phyloP scores from a whole-genome alignment of 2,888 invertebrate species.

The Leucophenga montana region DNA sequence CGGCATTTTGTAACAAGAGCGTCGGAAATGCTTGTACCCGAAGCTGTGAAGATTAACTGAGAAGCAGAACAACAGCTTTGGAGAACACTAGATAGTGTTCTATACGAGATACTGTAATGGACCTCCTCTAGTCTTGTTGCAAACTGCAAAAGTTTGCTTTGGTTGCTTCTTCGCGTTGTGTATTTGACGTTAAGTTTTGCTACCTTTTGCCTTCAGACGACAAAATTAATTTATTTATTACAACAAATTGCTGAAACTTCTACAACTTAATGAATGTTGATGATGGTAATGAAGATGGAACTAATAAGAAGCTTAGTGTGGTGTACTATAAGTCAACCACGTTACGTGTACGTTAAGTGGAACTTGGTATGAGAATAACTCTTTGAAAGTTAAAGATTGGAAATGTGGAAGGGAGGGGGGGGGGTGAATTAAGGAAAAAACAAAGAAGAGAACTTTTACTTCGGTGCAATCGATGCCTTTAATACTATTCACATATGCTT shows the following conservation, averaged over 20 bases:
- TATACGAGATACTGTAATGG: neutral
- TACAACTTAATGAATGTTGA: slow-evolving; percentile 15
- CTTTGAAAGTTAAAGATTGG: no score
- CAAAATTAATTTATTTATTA: slow-evolving; percentile 53
- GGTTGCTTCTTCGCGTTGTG: neutral
- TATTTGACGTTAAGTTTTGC: neutral
- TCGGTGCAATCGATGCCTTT: no score
- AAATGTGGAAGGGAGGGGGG: no score
- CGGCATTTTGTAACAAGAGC: slow-evolving; percentile 35
- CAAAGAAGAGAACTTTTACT: no score
- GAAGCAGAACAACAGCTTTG: neutral
- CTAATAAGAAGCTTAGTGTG: neutral
- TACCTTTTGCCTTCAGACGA: neutral
- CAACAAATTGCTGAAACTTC: slow-evolving; percentile 42
- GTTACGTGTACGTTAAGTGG: no score
- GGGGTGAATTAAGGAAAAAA: no score
- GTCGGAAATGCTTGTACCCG: slow-evolving; percentile 35
- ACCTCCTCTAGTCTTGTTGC: neutral
- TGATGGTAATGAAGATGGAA: slow-evolving; percentile 1
- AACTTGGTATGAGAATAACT: no score
- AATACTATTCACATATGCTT: no score
- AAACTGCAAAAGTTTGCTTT: neutral
- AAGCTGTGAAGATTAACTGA: slow-evolving; percentile 45
- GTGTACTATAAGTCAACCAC: no score
- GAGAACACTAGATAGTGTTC: neutral